Evolutionary conservation across 2,888 invertebrate species (phyloP).

Genomic region (Amphipyra tragopoginis): DNA sequence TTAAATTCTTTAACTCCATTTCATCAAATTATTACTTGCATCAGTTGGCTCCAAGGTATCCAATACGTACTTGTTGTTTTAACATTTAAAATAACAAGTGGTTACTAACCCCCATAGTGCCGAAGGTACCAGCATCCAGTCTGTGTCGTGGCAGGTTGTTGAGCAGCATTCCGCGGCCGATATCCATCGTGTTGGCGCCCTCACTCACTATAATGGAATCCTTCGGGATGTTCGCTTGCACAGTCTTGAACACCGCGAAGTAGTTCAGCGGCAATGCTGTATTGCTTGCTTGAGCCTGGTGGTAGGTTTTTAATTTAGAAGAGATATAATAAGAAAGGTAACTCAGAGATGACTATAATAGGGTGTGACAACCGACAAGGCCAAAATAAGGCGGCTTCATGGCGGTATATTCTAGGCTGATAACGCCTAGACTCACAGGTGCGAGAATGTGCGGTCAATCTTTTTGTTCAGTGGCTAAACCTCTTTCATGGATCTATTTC

Average conservation of each 20-base stretch:
- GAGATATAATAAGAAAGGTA: no score
- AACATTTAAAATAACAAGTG: no score
- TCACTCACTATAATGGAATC: conserved; percentile 98
- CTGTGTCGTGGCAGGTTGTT: conserved; percentile 96
- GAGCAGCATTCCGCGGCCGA: conserved; percentile 96
- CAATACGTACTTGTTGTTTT: neutral
- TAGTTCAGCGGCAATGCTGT: conserved; percentile 96
- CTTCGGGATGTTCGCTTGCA: conserved; percentile 93
- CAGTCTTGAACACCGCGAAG: conserved; percentile 96
- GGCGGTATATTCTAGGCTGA: no score
- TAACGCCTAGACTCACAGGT: no score
- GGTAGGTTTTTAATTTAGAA: neutral
- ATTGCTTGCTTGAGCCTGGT: conserved; percentile 90
- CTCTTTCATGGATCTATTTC: no score
- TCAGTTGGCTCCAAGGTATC: no score
- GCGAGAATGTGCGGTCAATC: no score
- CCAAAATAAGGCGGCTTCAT: no score
- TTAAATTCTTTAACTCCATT: no score
- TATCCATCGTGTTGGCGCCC: conserved; percentile 99
- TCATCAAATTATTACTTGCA: no score
- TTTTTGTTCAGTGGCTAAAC: no score
- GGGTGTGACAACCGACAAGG: neutral
- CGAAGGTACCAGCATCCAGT: conserved; percentile 98
- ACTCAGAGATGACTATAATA: no score
- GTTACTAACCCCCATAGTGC: conserved; percentile 98